Conservation (phyloP, 2,888 invertebrate species). For the Platypus cylindrus region DNA sequence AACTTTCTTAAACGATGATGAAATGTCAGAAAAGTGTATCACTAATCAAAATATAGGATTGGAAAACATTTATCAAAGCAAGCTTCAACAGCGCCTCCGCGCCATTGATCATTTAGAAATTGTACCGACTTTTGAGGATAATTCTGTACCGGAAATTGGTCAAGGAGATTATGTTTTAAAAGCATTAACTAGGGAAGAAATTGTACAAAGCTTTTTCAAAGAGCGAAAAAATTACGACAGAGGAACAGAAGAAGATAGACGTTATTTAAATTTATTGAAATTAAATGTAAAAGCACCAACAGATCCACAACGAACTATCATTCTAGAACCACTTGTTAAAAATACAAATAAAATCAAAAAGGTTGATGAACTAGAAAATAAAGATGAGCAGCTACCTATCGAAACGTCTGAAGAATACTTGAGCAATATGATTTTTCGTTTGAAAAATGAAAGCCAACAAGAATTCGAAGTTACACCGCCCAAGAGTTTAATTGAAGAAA, state of each 20-base stretch:
- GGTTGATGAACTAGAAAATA: slow-evolving; percentile 9
- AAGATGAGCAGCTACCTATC: too few relatives aligned
- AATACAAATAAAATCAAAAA: slow-evolving; percentile 5
- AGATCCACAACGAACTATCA: slow-evolving; percentile 21
- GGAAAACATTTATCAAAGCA: too few relatives aligned
- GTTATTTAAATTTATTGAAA: slow-evolving; percentile 27
- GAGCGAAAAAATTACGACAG: slow-evolving; percentile 3
- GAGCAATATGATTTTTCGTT: slow-evolving; percentile 14
- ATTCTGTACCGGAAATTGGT: slow-evolving; percentile 10
- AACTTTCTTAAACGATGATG: too few relatives aligned
- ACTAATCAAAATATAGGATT: too few relatives aligned
- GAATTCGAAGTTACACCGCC: slow-evolving; percentile 21
- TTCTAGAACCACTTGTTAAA: slow-evolving; percentile 21
- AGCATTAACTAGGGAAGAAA: slow-evolving; percentile 17
- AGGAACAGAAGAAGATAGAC: slow-evolving; percentile 14
- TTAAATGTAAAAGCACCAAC: slow-evolving; percentile 25
- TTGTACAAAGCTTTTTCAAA: slow-evolving; percentile 11
- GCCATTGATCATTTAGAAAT: too few relatives aligned
- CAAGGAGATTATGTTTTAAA: slow-evolving; percentile 13
- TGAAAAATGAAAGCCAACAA: slow-evolving; percentile 11
- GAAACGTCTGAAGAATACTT: too few relatives aligned
- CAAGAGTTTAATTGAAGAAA: slow-evolving; percentile 19
- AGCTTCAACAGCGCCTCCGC: too few relatives aligned
- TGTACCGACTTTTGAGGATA: too few relatives aligned
- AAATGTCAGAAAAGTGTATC: too few relatives aligned